Evolutionary conservation across 2,113 vertebrate genomes (phyloP), one percentile per base, ranked within the genome.

Genomic region (Manacus vitellinus): DNA sequence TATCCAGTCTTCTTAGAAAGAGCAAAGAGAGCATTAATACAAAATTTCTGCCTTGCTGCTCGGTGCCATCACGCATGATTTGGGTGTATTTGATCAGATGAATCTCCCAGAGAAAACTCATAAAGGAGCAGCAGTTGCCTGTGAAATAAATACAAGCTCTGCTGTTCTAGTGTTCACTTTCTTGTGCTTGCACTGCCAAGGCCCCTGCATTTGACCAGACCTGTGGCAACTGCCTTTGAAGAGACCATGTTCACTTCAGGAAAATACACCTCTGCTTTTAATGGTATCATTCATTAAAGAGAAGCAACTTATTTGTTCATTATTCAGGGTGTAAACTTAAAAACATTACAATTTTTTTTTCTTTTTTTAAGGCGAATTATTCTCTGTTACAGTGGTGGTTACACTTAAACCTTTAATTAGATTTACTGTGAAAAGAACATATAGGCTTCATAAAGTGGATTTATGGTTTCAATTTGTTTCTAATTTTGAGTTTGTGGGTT

Each of bases 131-230:
- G 35, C 24, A 78, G 20, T 59, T 88, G 25, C 20, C 31, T 67
- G 39, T 1, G 1, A 72, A 49, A 30, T 59, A 68, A 67, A 35
- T 43, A 14, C 3, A 24, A 6, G 4, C 30, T 67, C 5, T 92
- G 83, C 15, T 46, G 6, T 25, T 78, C 24, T 44, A 12, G 6
- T 24, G 9, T 49, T 82, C 23, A 1, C 9, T 23, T 35, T 23
- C 12, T 85, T 58, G 24, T 18, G 5, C 28, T 71, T 62, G 37
- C 31, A 9, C 2, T 88, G 56, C n/a, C 20, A 41, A 43, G n/a
- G 13, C 18, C 28, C n/a, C 31, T 58, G 24, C 0, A 0, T 47
- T 80, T 63, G n/a, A 52, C 52, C 49, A 74, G 51, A 52, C 19
- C 20, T 44, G 44, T 24, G 33, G 11, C 17, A 56, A 5, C 63